Conservation (phyloP, 2,113 vertebrate species). For the Pavo muticus region DNA sequence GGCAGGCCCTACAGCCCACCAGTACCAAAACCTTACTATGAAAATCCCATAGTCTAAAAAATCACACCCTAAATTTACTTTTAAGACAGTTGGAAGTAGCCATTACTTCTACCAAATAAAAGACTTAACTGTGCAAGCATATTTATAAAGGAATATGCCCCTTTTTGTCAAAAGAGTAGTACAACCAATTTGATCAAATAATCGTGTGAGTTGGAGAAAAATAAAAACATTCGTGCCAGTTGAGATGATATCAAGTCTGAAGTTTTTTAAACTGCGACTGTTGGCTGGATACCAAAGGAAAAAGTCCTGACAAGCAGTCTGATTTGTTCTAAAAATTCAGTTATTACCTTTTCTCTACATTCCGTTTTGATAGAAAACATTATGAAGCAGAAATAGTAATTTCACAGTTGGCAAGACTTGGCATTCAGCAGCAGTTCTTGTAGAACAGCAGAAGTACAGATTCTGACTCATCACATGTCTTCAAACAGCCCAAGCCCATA, state of each 20-base stretch:
- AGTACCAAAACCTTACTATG: not conserved
- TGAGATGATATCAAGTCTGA: not conserved
- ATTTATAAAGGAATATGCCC: not conserved
- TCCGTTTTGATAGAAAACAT: conserved; percentile 34
- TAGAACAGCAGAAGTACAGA: not conserved
- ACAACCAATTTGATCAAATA: not conserved
- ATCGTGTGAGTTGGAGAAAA: not conserved
- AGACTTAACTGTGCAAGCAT: not conserved
- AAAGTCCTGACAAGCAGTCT: not conserved
- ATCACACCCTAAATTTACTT: not conserved
- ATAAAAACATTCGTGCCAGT: not conserved
- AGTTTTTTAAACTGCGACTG: not conserved
- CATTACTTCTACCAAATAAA: not conserved
- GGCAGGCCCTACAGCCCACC: not conserved
- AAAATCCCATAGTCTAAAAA: not conserved
- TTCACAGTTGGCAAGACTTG: conserved; percentile 68
- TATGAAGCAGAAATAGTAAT: conserved; percentile 68
- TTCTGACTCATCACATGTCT: not conserved
- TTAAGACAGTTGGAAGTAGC: not conserved
- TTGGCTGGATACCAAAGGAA: conserved; percentile 43
- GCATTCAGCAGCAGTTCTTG: conserved; percentile 22
- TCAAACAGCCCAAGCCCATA: not conserved
- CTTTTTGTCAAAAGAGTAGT: not conserved
- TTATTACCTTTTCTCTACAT: conserved; percentile 46
- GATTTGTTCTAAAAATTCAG: conserved; percentile 35